Evolutionary conservation across 1,140 invertebrate genomes (phyloP).

Genomic region (Anthonomus grandis): DNA sequence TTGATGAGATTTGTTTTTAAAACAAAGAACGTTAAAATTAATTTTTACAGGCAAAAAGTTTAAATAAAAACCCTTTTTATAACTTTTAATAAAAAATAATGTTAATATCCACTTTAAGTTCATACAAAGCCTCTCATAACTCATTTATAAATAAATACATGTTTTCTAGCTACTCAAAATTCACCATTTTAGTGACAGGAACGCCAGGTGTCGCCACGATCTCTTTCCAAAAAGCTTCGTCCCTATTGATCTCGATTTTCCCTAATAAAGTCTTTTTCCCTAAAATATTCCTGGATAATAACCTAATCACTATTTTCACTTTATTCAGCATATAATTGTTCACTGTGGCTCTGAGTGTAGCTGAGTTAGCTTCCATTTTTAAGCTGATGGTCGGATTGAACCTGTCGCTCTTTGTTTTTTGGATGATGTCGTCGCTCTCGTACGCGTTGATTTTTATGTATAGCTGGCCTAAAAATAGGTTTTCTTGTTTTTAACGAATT

Average conservation of each 20-base stretch:
- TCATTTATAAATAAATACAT: not conserved
- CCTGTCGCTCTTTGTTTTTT: constrained; percentile 71
- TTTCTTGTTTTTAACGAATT: too few species aligned
- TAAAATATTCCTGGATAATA: constrained; percentile 45
- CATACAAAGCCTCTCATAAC: too few species aligned
- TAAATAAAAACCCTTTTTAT: too few species aligned
- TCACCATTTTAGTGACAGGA: constrained; percentile 35
- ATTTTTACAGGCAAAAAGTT: too few species aligned
- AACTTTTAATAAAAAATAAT: too few species aligned
- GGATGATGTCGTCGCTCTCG: constrained; percentile 63
- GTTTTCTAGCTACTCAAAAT: constrained; percentile 33
- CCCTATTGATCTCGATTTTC: constrained; percentile 50
- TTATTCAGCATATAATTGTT: constrained; percentile 53
- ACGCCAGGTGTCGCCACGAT: constrained; percentile 36
- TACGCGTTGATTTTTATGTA: constrained; percentile 73
- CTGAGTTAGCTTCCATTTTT: constrained; percentile 49
- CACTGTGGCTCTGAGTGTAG: constrained; percentile 51
- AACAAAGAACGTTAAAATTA: too few species aligned
- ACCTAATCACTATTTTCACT: constrained; percentile 40
- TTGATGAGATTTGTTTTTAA: too few species aligned
- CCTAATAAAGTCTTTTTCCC: constrained; percentile 59
- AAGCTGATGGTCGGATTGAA: constrained; percentile 64
- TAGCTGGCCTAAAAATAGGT: constrained; percentile 54
- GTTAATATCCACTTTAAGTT: too few species aligned
- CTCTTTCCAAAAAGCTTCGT: constrained; percentile 41